phyloP scores from a whole-genome alignment of 2,888 invertebrate genomes.

The Pristionchus fissidentatus region DNA sequence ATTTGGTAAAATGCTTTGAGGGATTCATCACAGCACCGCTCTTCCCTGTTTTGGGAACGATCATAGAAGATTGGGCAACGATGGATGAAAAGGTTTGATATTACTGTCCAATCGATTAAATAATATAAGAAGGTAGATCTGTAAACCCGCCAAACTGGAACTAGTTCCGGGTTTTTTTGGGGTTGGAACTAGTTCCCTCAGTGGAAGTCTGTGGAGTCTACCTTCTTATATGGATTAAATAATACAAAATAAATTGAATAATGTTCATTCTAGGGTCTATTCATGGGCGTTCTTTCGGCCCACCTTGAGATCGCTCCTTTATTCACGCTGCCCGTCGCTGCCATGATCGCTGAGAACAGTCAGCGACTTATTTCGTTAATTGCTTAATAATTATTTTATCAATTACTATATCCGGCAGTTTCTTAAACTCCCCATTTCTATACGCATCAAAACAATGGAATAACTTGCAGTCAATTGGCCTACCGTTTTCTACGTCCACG shows the following conservation, averaged over 20 bases:
- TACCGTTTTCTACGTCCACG: background rate
- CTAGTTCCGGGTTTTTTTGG: no score
- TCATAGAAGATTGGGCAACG: background rate
- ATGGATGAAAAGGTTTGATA: background rate
- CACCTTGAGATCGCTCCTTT: background rate
- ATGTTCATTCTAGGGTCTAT: background rate
- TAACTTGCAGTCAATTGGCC: background rate
- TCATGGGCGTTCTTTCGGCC: background rate
- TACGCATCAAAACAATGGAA: background rate
- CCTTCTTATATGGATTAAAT: no score
- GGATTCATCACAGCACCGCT: constrained; percentile 8
- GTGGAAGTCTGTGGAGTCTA: no score
- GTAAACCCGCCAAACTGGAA: no score
- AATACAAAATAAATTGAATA: no score
- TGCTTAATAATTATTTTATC: background rate
- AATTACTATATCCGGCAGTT: background rate
- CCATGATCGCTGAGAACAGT: constrained; percentile 3
- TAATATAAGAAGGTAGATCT: no score
- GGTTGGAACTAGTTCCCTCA: no score
- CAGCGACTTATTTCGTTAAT: background rate
- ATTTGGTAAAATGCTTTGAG: no score
- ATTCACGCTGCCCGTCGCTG: background rate
- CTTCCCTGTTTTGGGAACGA: background rate
- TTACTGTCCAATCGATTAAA: background rate
- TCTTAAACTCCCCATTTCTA: background rate